Evolutionary conservation across 35 echinoderm and acorn worm species (phyloP).

Genomic region (Acanthaster planci): DNA sequence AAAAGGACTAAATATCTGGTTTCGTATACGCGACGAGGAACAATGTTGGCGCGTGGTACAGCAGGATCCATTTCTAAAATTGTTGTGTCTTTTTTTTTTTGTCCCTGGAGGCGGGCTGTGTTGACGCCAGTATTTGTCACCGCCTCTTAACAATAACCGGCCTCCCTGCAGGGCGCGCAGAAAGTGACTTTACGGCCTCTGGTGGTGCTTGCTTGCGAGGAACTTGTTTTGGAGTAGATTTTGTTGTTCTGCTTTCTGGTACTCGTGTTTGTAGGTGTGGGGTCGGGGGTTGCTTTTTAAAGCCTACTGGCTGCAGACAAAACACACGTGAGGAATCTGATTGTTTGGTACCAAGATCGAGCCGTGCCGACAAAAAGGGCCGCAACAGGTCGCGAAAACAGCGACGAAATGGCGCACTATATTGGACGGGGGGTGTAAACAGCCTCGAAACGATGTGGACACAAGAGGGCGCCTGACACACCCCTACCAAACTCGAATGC

Average conservation of each 20-base stretch:
- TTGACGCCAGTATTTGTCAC: not conserved
- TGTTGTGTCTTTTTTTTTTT: not conserved
- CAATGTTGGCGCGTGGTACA: not conserved
- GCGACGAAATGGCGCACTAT: too few species aligned
- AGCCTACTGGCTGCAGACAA: slow-evolving; percentile 1
- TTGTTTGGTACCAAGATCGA: not conserved
- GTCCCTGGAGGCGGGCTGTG: not conserved
- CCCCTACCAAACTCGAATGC: too few species aligned
- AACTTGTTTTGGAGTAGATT: not conserved
- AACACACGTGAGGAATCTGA: not conserved
- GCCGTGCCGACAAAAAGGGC: too few species aligned
- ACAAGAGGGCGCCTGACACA: too few species aligned
- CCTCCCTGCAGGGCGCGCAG: not conserved
- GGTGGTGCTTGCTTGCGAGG: not conserved
- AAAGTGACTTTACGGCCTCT: not conserved
- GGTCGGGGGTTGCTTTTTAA: not conserved
- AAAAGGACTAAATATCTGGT: too few species aligned
- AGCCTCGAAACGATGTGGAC: too few species aligned
- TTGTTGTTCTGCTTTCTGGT: not conserved
- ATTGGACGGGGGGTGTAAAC: too few species aligned
- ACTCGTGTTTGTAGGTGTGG: too few species aligned
- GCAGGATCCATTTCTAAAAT: slow-evolving; percentile 1
- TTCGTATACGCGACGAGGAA: not conserved
- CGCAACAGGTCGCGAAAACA: too few species aligned
- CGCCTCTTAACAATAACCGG: not conserved